Percentiles rank a stretch among this genome's conserved stretches.
Evolutionary conservation across 2,888 invertebrate species (phyloP).

Genomic region (Villa cingulata): DNA sequence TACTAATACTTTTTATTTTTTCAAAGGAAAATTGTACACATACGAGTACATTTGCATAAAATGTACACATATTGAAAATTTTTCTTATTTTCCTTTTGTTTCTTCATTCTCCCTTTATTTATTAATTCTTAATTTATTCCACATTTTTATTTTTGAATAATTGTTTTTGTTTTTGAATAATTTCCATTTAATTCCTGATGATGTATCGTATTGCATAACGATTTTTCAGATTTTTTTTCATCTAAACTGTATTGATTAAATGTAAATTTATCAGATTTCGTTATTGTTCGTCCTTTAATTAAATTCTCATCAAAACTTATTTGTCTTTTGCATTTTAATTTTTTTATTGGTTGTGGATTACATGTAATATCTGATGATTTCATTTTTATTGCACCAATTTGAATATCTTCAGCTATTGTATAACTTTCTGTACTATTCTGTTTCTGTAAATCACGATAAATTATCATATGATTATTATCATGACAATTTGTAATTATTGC

Average conservation of each 20-base stretch:
- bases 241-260: slow-evolving; percentile 5
- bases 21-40: too few species aligned
- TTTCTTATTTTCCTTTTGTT: too few species aligned
- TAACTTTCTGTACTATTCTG: slow-evolving; percentile 2
- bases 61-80: too few species aligned
- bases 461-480: too few species aligned
- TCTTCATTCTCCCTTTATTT: too few species aligned
- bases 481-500: too few species aligned
- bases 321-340: slow-evolving; percentile 24
- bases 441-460: neutral
- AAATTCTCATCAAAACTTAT: slow-evolving; percentile 29
- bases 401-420: slow-evolving; percentile 3
- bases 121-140: too few species aligned
- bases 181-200: neutral
- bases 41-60: too few species aligned
- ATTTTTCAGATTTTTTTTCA: neutral
- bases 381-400: slow-evolving; percentile 3
- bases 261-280: slow-evolving; percentile 6
- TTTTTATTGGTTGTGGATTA: slow-evolving; percentile 4
- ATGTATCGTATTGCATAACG: too few species aligned
- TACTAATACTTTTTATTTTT: too few species aligned
- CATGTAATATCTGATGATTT: slow-evolving; percentile 2
- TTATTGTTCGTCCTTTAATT: slow-evolving; percentile 12
- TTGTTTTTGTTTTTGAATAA: neutral
- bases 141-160: too few species aligned